Percentiles rank a stretch among this genome's conserved stretches.
phyloP scores from a whole-genome alignment of 2,113 vertebrate genomes.

The Seriola rivoliana region DNA sequence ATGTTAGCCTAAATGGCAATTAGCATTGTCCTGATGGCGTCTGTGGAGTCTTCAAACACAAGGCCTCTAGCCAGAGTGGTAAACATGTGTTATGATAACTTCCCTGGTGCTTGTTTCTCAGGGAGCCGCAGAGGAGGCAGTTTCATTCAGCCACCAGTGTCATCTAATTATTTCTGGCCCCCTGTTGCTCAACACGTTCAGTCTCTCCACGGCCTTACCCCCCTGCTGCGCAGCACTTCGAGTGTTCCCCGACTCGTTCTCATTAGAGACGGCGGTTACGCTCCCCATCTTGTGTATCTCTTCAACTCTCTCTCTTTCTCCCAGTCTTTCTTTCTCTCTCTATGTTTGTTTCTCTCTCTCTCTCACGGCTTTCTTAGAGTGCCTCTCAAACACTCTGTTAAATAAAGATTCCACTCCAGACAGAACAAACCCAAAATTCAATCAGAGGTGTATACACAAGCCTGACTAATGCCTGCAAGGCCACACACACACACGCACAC shows the following conservation, averaged over 20 bases:
- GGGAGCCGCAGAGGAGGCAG: conserved; percentile 24
- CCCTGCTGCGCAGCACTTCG: conserved; percentile 46
- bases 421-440: conserved; percentile 61
- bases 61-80: conserved; percentile 48
- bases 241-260: conserved; percentile 57
- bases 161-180: conserved; percentile 77
- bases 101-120: conserved; percentile 60
- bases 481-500: conserved; percentile 13
- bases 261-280: conserved; percentile 57
- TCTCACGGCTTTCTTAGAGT: conserved; percentile 49
- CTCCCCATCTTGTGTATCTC: conserved; percentile 24
- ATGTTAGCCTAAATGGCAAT: conserved; percentile 70
- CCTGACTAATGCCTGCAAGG: conserved; percentile 27
- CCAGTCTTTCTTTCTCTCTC: conserved; percentile 3
- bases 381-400: conserved; percentile 60
- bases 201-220: conserved; percentile 35
- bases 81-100: conserved; percentile 75
- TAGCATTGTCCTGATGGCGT: conserved; percentile 37
- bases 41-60: conserved; percentile 23
- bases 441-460: conserved; percentile 52
- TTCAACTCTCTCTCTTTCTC: conserved; percentile 24
- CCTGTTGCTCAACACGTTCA: conserved; percentile 63
- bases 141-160: conserved; percentile 69
- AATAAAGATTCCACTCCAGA: conserved; percentile 61
- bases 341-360: conserved; percentile 55